phyloP scores from a whole-genome alignment of 1,140 invertebrate species.

The Parapsyche elsis region DNA sequence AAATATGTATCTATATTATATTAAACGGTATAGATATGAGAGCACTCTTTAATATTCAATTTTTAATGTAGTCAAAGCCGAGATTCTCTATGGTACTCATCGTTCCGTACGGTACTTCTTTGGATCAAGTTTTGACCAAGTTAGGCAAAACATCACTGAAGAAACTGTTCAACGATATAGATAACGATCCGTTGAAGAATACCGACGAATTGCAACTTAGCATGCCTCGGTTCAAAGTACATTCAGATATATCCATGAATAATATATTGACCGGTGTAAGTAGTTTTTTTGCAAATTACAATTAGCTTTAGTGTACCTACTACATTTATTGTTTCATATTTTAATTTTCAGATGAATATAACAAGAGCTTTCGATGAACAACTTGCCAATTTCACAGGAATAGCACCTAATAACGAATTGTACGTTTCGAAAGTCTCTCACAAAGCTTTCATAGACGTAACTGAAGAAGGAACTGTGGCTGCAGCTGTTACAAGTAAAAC shows the following conservation, averaged over 20 bases:
- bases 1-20: background rate
- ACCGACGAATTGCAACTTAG: conserved; percentile 71
- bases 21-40: background rate
- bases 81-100: background rate
- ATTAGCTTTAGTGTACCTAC: no score
- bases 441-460: conserved; percentile 83
- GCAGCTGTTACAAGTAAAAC: conserved; percentile 72
- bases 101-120: background rate
- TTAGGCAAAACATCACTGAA: background rate
- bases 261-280: conserved; percentile 68
- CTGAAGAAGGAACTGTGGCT: conserved; percentile 83
- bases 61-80: background rate
- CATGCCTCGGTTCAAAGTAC: conserved; percentile 78
- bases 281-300: no score
- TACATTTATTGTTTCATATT: conserved; percentile 36
- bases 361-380: conserved; percentile 72
- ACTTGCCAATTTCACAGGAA: conserved; percentile 64
- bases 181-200: conserved; percentile 3
- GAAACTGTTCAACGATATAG: background rate
- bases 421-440: conserved; percentile 74
- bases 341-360: conserved; percentile 75
- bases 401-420: conserved; percentile 67
- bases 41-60: background rate
- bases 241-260: conserved; percentile 72
- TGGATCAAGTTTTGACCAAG: background rate